Percentiles rank a stretch among this genome's conserved stretches.
These are phyloP conservation scores for Ursus arctos DNA, from an alignment of 2,113 vertebrate genomes.

Conservation along the genomic window DNA sequence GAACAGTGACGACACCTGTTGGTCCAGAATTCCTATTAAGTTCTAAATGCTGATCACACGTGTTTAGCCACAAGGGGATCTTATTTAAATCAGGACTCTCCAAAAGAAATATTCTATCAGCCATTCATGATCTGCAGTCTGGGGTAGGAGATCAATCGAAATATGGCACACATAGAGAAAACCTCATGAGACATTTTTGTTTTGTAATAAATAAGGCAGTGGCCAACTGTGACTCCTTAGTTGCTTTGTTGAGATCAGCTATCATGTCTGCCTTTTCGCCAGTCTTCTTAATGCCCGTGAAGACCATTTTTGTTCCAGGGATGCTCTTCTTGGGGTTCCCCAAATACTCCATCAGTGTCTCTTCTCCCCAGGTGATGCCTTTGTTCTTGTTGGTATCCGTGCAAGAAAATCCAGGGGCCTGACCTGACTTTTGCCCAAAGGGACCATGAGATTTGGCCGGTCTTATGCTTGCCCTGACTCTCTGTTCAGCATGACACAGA, in stretches of 20 bases:
- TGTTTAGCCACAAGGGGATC: neutral
- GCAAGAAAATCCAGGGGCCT: neutral
- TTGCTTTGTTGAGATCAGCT: neutral
- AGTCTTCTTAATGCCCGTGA: neutral
- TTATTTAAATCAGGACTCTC: neutral
- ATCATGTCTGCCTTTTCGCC: neutral
- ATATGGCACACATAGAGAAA: neutral
- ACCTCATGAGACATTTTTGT: neutral
- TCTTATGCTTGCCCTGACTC: neutral
- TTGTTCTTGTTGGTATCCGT: neutral
- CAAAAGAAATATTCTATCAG: neutral
- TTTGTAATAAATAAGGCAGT: neutral
- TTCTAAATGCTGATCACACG: fast-evolving
- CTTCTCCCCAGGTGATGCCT: neutral
- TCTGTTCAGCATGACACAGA: neutral
- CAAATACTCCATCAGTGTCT: neutral
- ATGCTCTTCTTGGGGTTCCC: neutral
- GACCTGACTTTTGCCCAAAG: neutral
- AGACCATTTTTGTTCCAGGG: neutral
- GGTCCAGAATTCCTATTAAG: neutral
- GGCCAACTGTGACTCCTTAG: neutral
- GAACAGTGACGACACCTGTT: neutral
- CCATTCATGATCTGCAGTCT: neutral
- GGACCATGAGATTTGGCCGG: neutral
- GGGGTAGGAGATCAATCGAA: neutral